Percentiles rank a stretch among this genome's conserved stretches.
These are phyloP conservation scores for Chrysomela aeneicollis DNA, from an alignment of 2,888 invertebrate genomes.

Conservation along the genomic window DNA sequence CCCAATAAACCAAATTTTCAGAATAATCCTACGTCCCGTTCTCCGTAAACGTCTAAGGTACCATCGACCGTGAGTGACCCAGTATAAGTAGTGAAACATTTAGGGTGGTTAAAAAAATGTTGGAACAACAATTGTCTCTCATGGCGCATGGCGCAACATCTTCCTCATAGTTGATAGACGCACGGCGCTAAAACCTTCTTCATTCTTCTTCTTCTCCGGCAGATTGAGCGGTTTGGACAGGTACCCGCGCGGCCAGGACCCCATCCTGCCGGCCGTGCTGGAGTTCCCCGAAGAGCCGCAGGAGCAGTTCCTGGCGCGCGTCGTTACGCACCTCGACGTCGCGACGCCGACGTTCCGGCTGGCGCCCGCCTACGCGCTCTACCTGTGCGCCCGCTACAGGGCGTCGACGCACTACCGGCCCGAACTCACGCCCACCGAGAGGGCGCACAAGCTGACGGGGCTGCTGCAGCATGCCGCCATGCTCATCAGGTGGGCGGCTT, in stretches of 20 bases:
- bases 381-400: constrained; percentile 91
- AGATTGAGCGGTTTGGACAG: constrained; percentile 61
- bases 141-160: too few species aligned
- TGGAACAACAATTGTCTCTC: too few species aligned
- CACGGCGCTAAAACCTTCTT: too few species aligned
- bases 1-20: too few species aligned
- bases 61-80: too few species aligned
- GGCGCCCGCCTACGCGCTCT: constrained; percentile 96
- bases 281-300: constrained; percentile 96
- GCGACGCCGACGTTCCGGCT: constrained; percentile 91
- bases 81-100: too few species aligned
- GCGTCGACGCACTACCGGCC: constrained; percentile 95
- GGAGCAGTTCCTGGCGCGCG: constrained; percentile 87
- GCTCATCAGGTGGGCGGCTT: constrained; percentile 73
- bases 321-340: constrained; percentile 88
- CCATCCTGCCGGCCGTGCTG: constrained; percentile 91
- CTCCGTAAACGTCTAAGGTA: too few species aligned
- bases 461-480: constrained; percentile 91
- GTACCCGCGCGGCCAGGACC: constrained; percentile 78
- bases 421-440: constrained; percentile 89
- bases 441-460: constrained; percentile 89
- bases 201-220: too few species aligned
- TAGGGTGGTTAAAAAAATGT: too few species aligned
- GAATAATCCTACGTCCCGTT: too few species aligned
- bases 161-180: too few species aligned